A percentile compares a stretch with the other conserved stretches of the same genome.
Conservation (phyloP, 2,888 invertebrate genomes). For the Stenodema calcarata region DNA sequence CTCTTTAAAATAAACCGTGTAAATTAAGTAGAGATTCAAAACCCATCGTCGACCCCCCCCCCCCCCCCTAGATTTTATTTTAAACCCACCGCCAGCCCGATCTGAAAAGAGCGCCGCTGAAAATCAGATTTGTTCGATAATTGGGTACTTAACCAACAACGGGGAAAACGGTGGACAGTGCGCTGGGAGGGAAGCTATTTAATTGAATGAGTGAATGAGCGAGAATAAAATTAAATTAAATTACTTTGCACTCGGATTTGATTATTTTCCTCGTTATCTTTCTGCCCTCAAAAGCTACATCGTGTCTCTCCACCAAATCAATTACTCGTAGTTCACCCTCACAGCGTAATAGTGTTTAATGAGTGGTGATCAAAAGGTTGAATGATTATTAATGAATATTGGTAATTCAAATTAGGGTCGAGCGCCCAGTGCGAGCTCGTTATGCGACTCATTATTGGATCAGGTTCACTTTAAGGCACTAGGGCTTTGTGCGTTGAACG, state of each 20-base stretch:
- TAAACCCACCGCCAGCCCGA: not conserved
- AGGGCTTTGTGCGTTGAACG: not conserved
- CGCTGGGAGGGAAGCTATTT: not conserved
- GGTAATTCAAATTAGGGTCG: not conserved
- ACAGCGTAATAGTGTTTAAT: not conserved
- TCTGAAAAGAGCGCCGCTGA: not conserved
- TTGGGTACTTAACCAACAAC: conserved; percentile 13
- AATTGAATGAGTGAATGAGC: conserved; percentile 16
- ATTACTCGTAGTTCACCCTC: not conserved
- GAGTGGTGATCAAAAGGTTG: not conserved
- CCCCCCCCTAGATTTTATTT: not conserved
- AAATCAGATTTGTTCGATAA: conserved; percentile 9
- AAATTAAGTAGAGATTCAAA: conserved; percentile 6
- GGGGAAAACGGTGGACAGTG: not conserved
- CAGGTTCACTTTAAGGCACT: not conserved
- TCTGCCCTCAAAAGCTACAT: not conserved
- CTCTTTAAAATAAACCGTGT: not conserved
- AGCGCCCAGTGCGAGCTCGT: not conserved
- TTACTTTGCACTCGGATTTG: not conserved
- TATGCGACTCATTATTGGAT: not conserved
- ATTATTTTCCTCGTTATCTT: not conserved
- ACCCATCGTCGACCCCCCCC: not conserved
- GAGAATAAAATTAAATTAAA: conserved; percentile 8
- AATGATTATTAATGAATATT: not conserved
- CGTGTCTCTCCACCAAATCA: not conserved